Base-by-base conservation (phyloP, 2,113 vertebrate genomes). In the Pseudorhombus dupliciocellatus region DNA sequence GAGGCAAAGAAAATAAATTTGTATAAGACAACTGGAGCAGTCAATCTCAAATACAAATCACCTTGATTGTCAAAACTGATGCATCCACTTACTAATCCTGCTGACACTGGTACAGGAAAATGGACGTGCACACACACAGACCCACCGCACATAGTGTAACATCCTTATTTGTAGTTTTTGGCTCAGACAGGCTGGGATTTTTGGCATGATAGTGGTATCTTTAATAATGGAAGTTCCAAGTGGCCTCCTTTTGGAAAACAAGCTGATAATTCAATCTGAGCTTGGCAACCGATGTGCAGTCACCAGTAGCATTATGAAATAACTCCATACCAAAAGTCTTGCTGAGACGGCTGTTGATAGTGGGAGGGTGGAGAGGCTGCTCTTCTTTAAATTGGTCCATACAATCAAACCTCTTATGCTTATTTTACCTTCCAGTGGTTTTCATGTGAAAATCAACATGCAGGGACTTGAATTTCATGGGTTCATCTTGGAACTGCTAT, bases 211-310 rank as follows among this genome's bases (percentile, higher is more conserved):
- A 50, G 20, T 57, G 7, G 28, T 66, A 55, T 84, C 73, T 66
- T 21, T 73, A 54, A 70, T 78, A 26, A 62, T 71, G 79, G 55
- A 74, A 78, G 84, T 86, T 84, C 74, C 83, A 79, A 84, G 50
- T 60, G 61, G 79, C 74, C 60, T 77, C 54, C 66, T 52, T 73
- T 75, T 75, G 56, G 44, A 83, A 85, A 88, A 79, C 68, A 78
- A 52, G 28, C 69, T 70, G 75, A 70, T 77, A 71, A 87, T 86
- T 80, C 31, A 80, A 79, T 88, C 81, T 77, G 66, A 60, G 40
- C 53, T 79, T 73, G 75, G 81, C 79, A 81, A 68, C 60, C 37
- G 31, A 16, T 62, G 72, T 70, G 66, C 55, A 70, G 70, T 78
- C 64, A 80, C 67, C 66, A 77, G 53, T 62, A 48, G 68, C 46